phyloP scores from a whole-genome alignment of 1,140 invertebrate genomes.

The Drosophila saltans region DNA sequence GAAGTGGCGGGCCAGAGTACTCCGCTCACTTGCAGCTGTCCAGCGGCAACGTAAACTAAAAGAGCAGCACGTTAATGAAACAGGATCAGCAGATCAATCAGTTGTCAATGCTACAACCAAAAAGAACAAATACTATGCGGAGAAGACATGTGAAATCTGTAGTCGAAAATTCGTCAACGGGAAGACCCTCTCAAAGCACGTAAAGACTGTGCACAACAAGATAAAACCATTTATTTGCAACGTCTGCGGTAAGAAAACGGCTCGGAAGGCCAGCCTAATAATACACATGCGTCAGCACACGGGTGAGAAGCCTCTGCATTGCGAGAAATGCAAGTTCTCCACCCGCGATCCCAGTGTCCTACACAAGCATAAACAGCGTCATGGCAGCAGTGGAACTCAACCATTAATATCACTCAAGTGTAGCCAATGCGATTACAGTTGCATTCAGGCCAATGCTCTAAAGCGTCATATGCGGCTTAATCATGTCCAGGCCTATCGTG shows the following conservation, averaged over 20 bases:
- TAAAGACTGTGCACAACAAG: constrained; percentile 91
- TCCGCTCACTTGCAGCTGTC: constrained; percentile 55
- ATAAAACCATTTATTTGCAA: constrained; percentile 90
- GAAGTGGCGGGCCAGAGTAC: constrained; percentile 66
- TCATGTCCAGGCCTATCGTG: constrained; percentile 63
- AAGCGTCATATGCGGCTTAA: constrained; percentile 69
- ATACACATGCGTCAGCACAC: constrained; percentile 91
- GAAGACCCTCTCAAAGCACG: constrained; percentile 90
- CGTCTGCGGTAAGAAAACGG: constrained; percentile 89
- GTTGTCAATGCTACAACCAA: constrained; percentile 8
- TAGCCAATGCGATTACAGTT: constrained; percentile 54
- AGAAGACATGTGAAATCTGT: constrained; percentile 89
- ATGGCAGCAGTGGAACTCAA: constrained; percentile 30
- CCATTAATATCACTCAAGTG: constrained; percentile 49
- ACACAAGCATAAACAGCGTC: constrained; percentile 74
- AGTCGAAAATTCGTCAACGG: constrained; percentile 88
- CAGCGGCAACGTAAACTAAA: constrained; percentile 55
- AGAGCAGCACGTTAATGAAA: constrained; percentile 20
- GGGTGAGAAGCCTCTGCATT: constrained; percentile 84
- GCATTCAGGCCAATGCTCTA: constrained; percentile 63
- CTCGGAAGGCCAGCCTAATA: constrained; percentile 88
- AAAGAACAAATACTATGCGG: constrained; percentile 85
- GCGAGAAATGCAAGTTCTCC: constrained; percentile 74
- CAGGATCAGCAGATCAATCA: constrained; percentile 6
- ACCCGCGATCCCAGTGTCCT: constrained; percentile 81